phyloP scores from a whole-genome alignment of 2,888 invertebrate species.

The Ornithoptera alexandrae region DNA sequence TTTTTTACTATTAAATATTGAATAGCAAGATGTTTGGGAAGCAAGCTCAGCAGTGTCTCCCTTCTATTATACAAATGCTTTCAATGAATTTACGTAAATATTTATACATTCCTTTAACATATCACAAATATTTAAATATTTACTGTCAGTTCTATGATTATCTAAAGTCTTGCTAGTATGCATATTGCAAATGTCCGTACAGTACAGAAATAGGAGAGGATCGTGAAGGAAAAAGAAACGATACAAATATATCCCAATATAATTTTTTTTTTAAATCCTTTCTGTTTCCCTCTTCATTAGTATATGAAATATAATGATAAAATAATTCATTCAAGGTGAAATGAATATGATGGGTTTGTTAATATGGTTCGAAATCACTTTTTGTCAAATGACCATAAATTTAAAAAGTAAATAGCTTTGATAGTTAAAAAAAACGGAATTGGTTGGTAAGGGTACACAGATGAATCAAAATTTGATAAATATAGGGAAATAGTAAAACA shows the following conservation, averaged over 20 bases:
- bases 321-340: too few species aligned
- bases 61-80: not conserved
- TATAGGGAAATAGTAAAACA: too few species aligned
- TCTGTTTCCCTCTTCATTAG: too few species aligned
- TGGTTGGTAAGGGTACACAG: too few species aligned
- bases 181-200: not conserved
- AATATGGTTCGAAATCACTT: too few species aligned
- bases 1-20: not conserved
- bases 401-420: too few species aligned
- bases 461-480: too few species aligned
- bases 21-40: constrained; percentile 6
- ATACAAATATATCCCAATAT: not conserved
- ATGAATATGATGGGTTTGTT: too few species aligned
- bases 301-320: too few species aligned
- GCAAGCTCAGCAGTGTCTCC: constrained; percentile 16
- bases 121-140: not conserved
- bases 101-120: not conserved
- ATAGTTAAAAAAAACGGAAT: too few species aligned
- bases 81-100: not conserved
- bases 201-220: not conserved
- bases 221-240: not conserved
- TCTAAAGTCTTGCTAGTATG: not conserved
- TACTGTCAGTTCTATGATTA: not conserved
- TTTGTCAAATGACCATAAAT: too few species aligned
- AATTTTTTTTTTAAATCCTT: not conserved